Evolutionary conservation across 1,140 invertebrate species (phyloP), one percentile per base, ranked within the genome.

Genomic region (Neocloeon triangulifer): DNA sequence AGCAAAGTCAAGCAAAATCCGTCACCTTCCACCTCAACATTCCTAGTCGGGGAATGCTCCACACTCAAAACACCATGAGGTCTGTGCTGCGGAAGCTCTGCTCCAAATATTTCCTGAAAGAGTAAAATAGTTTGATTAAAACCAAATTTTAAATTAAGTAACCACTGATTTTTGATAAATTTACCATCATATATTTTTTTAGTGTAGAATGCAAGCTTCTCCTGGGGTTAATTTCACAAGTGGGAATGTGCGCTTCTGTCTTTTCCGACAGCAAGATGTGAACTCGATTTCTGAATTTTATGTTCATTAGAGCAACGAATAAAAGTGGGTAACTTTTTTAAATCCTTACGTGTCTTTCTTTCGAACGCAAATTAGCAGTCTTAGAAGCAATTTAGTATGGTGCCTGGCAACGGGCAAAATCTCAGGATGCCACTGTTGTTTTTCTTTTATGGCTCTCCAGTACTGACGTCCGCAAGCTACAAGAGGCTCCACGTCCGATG

Each of bases 161-260:
- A n/a, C n/a, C n/a, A n/a, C n/a, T 8, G 8, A n/a, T n/a, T n/a
- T n/a, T n/a, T 17, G 17, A 9, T 36, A n/a, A 19, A 23, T 51
- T 55, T 52, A 70, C 68, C 32, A 80, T 72, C 77, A 89, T 85
- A 50, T 82, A 91, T 49, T 73, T 79, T 41, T 79, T 71, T 19
- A 92, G 49, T 23, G 79, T 84, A 1, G 78, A 80, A 56, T 89
- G 78, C 15, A 89, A 46, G 56, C 75, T 88, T 44, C 75, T 71
- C 27, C 66, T 63, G 16, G 81, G 81, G 55, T 86, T 78, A 36
- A 92, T 73, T 56, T 89, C 81, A 44, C 79, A 82, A 9, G 73
- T 66, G 22, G 85, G 85, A 36, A 88, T 64, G 59, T 88, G 80
- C 41, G 72, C 63, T 25, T 64, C 59, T 29, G 69, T 73, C 51